phyloP scores from a whole-genome alignment of 2,113 vertebrate genomes.

The Trinectes maculatus region DNA sequence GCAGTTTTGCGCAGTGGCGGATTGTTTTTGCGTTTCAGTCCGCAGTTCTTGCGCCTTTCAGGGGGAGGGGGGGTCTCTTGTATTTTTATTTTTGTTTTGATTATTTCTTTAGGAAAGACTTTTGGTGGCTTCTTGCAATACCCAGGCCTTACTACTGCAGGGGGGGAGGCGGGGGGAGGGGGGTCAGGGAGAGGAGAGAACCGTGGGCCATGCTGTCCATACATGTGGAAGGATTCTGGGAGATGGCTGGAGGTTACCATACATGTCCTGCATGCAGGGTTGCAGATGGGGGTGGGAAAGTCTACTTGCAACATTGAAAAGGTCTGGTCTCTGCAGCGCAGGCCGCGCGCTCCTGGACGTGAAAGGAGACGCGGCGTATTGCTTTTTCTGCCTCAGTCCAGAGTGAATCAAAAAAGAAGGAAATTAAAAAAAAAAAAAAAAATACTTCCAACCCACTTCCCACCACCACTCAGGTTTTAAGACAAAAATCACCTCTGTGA shows the following conservation, averaged over 20 bases:
- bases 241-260: constrained; percentile 73
- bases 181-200: constrained; percentile 36
- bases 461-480: constrained; percentile 55
- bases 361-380: constrained; percentile 52
- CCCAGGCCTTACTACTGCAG: constrained; percentile 57
- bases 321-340: constrained; percentile 50
- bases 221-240: constrained; percentile 62
- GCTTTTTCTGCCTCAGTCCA: constrained; percentile 66
- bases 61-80: not conserved
- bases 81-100: not conserved
- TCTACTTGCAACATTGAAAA: constrained; percentile 76
- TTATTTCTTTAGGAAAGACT: not conserved
- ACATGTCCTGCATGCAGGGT: constrained; percentile 93
- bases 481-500: constrained; percentile 47
- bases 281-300: constrained; percentile 49
- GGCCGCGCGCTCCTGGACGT: constrained; percentile 20
- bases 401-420: no score
- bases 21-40: constrained; percentile 54
- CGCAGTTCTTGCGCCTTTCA: constrained; percentile 48
- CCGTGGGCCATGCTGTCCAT: constrained; percentile 81
- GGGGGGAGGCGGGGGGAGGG: constrained; percentile 13
- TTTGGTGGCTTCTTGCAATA: constrained; percentile 48
- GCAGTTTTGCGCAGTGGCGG: constrained; percentile 61
- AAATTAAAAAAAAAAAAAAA: not conserved
- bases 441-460: not conserved